phyloP scores from a whole-genome alignment of 2,113 vertebrate genomes.

The Mobula birostris region DNA sequence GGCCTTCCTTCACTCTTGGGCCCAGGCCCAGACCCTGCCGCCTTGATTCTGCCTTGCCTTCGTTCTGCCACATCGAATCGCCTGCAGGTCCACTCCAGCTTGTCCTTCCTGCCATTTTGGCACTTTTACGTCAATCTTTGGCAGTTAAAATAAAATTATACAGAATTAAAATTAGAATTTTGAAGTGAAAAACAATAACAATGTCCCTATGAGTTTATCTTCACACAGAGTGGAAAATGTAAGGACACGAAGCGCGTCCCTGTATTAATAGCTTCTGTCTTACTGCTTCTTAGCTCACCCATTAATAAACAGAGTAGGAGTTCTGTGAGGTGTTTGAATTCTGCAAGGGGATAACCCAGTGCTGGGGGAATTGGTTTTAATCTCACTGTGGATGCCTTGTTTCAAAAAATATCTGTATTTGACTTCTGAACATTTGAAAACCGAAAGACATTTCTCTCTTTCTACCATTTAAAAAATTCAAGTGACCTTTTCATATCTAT shows the following conservation, averaged over 20 bases:
- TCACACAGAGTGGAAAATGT: neutral
- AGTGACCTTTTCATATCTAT: neutral
- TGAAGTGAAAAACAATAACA: neutral
- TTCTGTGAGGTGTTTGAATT: neutral
- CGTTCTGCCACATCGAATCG: too few species aligned
- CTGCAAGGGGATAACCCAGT: neutral
- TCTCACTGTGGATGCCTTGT: neutral
- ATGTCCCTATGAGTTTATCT: neutral
- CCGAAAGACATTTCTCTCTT: neutral
- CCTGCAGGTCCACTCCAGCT: too few species aligned
- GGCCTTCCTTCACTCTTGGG: too few species aligned
- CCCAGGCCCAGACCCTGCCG: too few species aligned
- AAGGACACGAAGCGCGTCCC: neutral
- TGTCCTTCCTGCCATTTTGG: too few species aligned
- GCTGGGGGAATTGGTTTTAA: neutral
- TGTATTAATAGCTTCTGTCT: neutral
- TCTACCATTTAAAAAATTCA: neutral
- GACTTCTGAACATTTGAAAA: neutral
- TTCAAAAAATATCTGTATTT: neutral
- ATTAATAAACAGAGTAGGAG: neutral
- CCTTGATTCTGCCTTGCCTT: too few species aligned
- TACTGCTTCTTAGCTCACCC: neutral
- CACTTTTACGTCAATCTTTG: too few species aligned
- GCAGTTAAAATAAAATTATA: too few species aligned
- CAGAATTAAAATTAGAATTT: neutral